Evolutionary conservation across 1,140 invertebrate species (phyloP).

Genomic region (Paramacrobiotus metropolitanus): DNA sequence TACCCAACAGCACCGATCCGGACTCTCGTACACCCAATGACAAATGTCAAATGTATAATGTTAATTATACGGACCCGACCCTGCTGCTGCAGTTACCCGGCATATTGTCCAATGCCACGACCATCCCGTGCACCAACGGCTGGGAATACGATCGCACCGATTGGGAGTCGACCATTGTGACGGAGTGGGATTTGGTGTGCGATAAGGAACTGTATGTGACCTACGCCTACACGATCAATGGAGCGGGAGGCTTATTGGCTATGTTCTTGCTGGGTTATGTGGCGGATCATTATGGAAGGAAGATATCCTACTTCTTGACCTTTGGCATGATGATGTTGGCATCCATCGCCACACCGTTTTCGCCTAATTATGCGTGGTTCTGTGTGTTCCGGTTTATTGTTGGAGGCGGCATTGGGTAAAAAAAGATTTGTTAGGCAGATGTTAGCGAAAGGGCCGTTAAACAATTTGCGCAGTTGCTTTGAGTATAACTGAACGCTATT

Average conservation of each 20-base stretch:
- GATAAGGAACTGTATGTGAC: constrained; percentile 4
- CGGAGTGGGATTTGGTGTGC: constrained; percentile 2
- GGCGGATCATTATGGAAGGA: constrained; percentile 13
- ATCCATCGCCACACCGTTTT: constrained; percentile 17
- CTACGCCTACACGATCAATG: background rate
- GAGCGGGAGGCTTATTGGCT: background rate
- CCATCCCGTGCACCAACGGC: background rate
- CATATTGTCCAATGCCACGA: background rate
- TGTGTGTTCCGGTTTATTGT: constrained; percentile 46
- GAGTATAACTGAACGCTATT: no score
- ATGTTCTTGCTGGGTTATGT: background rate
- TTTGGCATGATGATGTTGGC: constrained; percentile 14
- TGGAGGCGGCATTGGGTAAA: constrained; percentile 63
- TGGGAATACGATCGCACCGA: background rate
- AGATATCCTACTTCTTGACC: constrained; percentile 16
- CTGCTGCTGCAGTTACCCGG: background rate
- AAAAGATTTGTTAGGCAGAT: no score
- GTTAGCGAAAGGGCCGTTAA: no score
- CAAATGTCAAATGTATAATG: background rate
- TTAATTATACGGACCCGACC: background rate
- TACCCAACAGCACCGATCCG: background rate
- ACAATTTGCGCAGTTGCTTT: no score
- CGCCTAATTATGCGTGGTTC: constrained; percentile 48
- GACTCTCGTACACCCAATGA: background rate
- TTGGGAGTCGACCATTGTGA: background rate